These are phyloP conservation scores for Acrobasis repandana DNA, from an alignment of 2,888 invertebrate species.

Conservation along the genomic window DNA sequence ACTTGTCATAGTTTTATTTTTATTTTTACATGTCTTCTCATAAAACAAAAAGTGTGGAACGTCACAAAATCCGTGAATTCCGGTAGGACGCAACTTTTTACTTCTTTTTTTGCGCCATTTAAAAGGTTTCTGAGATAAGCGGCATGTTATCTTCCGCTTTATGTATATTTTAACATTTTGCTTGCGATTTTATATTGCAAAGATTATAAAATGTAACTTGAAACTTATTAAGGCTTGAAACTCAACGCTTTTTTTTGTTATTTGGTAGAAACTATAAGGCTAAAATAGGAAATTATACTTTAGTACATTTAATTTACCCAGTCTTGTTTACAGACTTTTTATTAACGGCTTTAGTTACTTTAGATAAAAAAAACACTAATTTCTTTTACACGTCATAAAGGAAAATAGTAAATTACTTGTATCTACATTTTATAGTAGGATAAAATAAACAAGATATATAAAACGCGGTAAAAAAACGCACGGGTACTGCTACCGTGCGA, in stretches of 20 bases:
- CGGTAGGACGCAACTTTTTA: conserved; percentile 19
- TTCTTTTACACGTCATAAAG: too few relatives aligned
- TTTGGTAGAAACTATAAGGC: too few relatives aligned
- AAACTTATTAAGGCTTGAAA: too few relatives aligned
- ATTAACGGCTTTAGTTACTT: too few relatives aligned
- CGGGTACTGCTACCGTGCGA: conserved; percentile 53
- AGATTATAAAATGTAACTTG: not conserved
- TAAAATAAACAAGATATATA: not conserved
- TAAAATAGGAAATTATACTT: too few relatives aligned
- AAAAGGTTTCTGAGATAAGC: conserved; percentile 8
- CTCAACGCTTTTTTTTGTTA: too few relatives aligned
- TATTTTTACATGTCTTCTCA: not conserved
- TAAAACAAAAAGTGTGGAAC: not conserved
- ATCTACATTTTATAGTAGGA: too few relatives aligned
- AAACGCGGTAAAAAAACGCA: conserved; percentile 4
- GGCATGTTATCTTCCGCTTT: conserved; percentile 10
- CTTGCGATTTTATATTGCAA: not conserved
- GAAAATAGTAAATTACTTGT: too few relatives aligned
- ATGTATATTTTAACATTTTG: not conserved
- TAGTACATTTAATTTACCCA: too few relatives aligned
- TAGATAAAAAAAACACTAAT: too few relatives aligned
- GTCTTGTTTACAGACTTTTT: too few relatives aligned
- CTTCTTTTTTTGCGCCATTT: not conserved
- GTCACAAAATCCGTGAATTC: conserved; percentile 18
- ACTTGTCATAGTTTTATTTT: not conserved